A percentile compares a stretch with the other conserved stretches of the same genome.
phyloP scores from a whole-genome alignment of 2,888 invertebrate species.

The Apotomis betuletana region DNA sequence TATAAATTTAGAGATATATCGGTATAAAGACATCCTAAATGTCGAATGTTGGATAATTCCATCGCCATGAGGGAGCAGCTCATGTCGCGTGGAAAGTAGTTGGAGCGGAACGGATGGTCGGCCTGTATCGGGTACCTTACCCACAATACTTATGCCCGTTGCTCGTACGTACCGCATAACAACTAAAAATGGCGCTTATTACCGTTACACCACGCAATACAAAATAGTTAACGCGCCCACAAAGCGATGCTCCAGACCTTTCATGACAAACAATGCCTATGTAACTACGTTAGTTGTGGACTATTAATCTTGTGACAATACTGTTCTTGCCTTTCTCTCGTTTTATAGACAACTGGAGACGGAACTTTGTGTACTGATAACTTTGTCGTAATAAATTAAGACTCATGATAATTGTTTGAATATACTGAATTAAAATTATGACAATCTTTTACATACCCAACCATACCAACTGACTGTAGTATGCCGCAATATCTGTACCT shows the following conservation, averaged over 20 bases:
- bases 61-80: constrained; percentile 16
- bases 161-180: constrained; percentile 56
- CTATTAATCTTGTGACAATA: constrained; percentile 55
- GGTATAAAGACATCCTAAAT: constrained; percentile 10
- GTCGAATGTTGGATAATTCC: constrained; percentile 15
- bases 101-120: constrained; percentile 56
- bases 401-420: no score
- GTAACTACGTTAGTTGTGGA: constrained; percentile 58
- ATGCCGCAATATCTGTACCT: no score
- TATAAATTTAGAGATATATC: background rate
- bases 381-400: constrained; percentile 16
- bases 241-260: constrained; percentile 65
- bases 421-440: no score
- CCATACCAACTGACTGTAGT: no score
- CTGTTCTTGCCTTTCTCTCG: constrained; percentile 37
- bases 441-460: no score
- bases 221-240: constrained; percentile 65
- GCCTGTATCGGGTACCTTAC: constrained; percentile 49
- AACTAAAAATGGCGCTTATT: constrained; percentile 69
- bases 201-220: constrained; percentile 72
- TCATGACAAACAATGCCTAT: constrained; percentile 52
- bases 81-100: constrained; percentile 41
- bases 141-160: constrained; percentile 52
- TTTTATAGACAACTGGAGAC: constrained; percentile 26
- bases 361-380: constrained; percentile 21